Evolutionary conservation across 2,888 invertebrate species (phyloP).

Genomic region (Harpagoxenus sublaevis): DNA sequence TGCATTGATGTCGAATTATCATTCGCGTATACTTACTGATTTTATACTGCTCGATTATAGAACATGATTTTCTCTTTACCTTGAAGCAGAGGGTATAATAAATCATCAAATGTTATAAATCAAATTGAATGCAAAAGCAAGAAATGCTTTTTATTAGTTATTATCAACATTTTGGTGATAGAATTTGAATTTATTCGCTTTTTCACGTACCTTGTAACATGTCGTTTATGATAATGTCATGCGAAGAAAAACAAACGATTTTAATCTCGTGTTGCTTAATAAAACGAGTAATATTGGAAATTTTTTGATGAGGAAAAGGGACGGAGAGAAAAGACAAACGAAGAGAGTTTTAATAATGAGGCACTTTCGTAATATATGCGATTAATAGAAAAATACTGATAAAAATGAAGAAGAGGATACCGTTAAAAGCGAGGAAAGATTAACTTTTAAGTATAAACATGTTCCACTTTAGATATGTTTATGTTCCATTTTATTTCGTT

Average conservation of each 20-base stretch:
- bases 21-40: constrained; percentile 4
- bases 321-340: background rate
- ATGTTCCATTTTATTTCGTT: background rate
- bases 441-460: background rate
- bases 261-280: background rate
- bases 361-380: background rate
- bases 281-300: background rate
- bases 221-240: background rate
- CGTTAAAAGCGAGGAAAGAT: background rate
- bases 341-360: background rate
- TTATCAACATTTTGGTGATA: background rate
- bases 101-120: constrained; percentile 47
- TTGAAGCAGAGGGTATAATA: constrained; percentile 3
- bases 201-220: background rate
- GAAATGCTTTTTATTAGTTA: background rate
- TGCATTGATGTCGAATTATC: background rate
- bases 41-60: background rate
- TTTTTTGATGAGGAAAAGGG: background rate
- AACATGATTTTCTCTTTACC: constrained; percentile 4
- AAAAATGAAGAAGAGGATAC: background rate
- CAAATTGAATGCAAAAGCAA: constrained; percentile 12
- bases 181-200: constrained; percentile 14
- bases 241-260: constrained; percentile 1
- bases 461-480: background rate
- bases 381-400: background rate